Conservation (phyloP, 2,797 vertebrate genomes). For the Protonibea diacanthus region DNA sequence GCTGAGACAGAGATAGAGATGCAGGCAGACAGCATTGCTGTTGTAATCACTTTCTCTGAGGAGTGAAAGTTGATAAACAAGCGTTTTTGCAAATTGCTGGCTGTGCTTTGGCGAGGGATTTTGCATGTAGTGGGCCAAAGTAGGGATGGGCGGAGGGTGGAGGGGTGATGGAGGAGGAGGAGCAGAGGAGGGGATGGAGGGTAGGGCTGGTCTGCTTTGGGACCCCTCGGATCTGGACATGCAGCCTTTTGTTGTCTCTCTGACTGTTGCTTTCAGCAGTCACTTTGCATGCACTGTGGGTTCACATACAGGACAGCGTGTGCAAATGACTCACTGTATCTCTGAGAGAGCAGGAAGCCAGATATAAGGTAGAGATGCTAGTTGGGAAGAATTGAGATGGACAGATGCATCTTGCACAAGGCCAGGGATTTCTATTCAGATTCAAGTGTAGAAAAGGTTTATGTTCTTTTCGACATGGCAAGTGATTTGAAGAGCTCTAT, state of each 20-base stretch:
- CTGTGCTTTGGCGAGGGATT: slow-evolving; percentile 62
- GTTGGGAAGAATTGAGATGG: slow-evolving; percentile 26
- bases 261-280: slow-evolving; percentile 22
- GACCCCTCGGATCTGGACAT: slow-evolving; percentile 37
- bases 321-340: slow-evolving; percentile 9
- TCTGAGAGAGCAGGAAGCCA: slow-evolving; percentile 30
- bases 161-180: neutral
- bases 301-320: slow-evolving; percentile 35
- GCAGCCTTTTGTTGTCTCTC: slow-evolving; percentile 64
- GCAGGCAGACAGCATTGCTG: slow-evolving; percentile 77
- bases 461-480: slow-evolving; percentile 4
- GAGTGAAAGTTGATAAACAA: slow-evolving; percentile 84
- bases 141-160: slow-evolving; percentile 27
- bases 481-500: slow-evolving; percentile 13
- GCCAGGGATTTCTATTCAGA: slow-evolving; percentile 21
- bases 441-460: slow-evolving; percentile 21
- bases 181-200: neutral
- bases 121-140: slow-evolving; percentile 42
- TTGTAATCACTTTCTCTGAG: slow-evolving; percentile 78
- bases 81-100: slow-evolving; percentile 79
- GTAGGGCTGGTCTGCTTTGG: slow-evolving; percentile 19
- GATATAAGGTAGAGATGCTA: slow-evolving; percentile 38
- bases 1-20: slow-evolving; percentile 66
- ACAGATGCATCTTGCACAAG: slow-evolving; percentile 21
- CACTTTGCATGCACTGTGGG: slow-evolving; percentile 27